Evolutionary conservation across 2,888 invertebrate genomes (phyloP), one percentile per base, ranked within the genome.

Genomic region (Carterocephalus palaemon): DNA sequence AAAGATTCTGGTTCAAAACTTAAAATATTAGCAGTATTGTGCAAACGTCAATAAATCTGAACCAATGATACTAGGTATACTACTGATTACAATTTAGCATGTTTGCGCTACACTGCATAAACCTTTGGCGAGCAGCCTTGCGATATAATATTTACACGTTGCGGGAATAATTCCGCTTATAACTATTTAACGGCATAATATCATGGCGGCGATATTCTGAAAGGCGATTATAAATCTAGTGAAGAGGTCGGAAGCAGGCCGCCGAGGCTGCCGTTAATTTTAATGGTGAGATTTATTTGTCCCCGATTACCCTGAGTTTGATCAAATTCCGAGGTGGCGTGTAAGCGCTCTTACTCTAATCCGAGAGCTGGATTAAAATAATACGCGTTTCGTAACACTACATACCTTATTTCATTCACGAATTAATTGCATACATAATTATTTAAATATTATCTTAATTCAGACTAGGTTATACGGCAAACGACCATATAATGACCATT

Each of bases 221-320:
- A 73, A 72, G 70, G 70, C 69, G 68, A 78, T 76, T 75, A 78
- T 78, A 77, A 78, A 81, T 81, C 74, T 75, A 71, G 67, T 69
- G 70, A 67, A 74, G 76, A 78, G 77, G 77, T 73, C 76, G 74
- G 75, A 70, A 73, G 65, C 66, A 64, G 63, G 62, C 64, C 62
- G 62, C 60, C 51, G 68, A 64, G 70, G 67, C 67, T 69, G 65
- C 66, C 70, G 70, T 77, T 76, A 69, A 81, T 77, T 82, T 80
- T 79, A 78, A 80, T 75, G 73, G 68, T 66, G 62, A 76, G 75
- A 81, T 81, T 78, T 78, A 83, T 83, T 79, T 76, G 75, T 75
- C 69, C 68, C 67, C 71, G 67, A 79, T 79, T 80, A 76, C 63
- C 60, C 65, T 61, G 70, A 69, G 68, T 75, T 75, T 75, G 74